Conservation (phyloP, 2,888 invertebrate species). For the Hedya salicella region DNA sequence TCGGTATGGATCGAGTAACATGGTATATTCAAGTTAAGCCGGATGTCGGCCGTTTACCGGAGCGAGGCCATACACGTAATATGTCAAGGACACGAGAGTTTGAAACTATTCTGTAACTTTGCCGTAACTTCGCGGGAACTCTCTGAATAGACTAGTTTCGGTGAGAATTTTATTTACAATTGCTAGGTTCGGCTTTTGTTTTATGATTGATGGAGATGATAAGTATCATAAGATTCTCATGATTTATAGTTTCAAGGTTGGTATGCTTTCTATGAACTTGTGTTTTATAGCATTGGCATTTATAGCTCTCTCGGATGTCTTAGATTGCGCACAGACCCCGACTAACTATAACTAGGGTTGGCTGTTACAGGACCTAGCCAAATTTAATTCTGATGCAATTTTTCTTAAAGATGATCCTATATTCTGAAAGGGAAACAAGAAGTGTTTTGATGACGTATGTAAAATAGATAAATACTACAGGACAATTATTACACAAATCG, state of each 20-base stretch:
- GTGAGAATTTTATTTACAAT: conserved; percentile 8
- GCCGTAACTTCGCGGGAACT: conserved; percentile 10
- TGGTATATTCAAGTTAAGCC: conserved; percentile 45
- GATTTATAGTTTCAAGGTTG: conserved; percentile 11
- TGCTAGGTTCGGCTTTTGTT: conserved; percentile 19
- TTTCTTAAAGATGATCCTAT: too few relatives aligned
- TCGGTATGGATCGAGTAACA: conserved; percentile 1
- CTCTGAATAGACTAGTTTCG: conserved; percentile 1
- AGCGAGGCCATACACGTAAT: conserved; percentile 56
- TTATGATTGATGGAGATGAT: conserved; percentile 13
- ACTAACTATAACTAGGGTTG: too few relatives aligned
- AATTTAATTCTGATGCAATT: too few relatives aligned
- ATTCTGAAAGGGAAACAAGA: too few relatives aligned
- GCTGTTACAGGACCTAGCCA: too few relatives aligned
- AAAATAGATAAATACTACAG: too few relatives aligned
- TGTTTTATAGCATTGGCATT: conserved; percentile 1
- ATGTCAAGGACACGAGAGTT: conserved; percentile 51
- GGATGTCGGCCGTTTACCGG: conserved; percentile 59
- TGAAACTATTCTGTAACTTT: conserved; percentile 9
- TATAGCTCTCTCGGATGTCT: neutral
- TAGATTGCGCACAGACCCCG: too few relatives aligned
- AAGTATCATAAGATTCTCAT: neutral
- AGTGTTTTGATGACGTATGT: too few relatives aligned
- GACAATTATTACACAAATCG: too few relatives aligned
- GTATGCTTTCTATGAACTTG: neutral